Evolutionary conservation across 2,113 vertebrate genomes (phyloP).

Genomic region (Ammodytes marinus): DNA sequence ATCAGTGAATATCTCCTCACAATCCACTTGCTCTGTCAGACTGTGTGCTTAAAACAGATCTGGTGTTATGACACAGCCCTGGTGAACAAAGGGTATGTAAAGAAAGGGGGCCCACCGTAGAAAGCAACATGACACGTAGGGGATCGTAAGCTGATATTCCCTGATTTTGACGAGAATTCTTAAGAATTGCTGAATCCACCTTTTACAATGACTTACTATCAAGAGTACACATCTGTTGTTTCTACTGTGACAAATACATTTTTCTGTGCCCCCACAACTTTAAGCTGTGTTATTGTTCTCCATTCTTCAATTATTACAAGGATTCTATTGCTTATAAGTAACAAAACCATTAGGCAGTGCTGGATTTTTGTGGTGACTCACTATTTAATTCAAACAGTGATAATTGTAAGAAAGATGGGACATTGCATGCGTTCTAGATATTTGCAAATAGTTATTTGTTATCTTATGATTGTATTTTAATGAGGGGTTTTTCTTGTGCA

Average conservation of each 20-base stretch:
- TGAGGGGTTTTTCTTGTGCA: constrained; percentile 62
- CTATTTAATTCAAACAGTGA: not conserved
- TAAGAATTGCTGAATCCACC: not conserved
- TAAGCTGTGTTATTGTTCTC: not conserved
- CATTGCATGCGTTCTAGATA: not conserved
- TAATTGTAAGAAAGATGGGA: not conserved
- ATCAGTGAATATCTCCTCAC: too few relatives aligned
- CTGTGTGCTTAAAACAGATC: too few relatives aligned
- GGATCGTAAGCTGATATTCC: too few relatives aligned
- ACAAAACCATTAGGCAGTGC: not conserved
- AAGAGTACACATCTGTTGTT: not conserved
- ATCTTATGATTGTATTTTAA: not conserved
- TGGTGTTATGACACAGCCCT: too few relatives aligned
- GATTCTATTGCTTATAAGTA: not conserved
- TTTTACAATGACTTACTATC: not conserved
- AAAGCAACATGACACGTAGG: too few relatives aligned
- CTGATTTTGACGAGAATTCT: not conserved
- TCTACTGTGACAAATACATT: not conserved
- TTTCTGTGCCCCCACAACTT: not conserved
- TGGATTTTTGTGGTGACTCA: constrained; percentile 1
- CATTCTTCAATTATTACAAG: not conserved
- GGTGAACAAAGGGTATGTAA: too few relatives aligned
- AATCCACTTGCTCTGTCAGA: too few relatives aligned
- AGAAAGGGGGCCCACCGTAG: too few relatives aligned
- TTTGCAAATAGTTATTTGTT: not conserved